Percentiles rank a stretch among this genome's conserved stretches.
Conservation (phyloP, 1,140 invertebrate species). For the Portunus trituberculatus region DNA sequence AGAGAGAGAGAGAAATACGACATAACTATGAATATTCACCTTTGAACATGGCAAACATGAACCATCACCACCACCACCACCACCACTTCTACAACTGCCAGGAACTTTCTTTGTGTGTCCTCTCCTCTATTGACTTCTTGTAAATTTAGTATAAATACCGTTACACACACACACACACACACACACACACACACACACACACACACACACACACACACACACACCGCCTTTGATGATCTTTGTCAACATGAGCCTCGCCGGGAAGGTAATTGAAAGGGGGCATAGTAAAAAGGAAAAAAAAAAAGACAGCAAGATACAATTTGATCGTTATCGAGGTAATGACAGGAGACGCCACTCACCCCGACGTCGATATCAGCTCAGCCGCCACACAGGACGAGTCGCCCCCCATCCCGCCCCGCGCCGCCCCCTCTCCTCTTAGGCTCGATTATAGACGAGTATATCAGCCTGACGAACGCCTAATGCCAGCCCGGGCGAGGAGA, state of each 20-base stretch:
- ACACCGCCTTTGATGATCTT: conserved; percentile 13
- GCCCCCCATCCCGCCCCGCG: not conserved
- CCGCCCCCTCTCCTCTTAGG: not conserved
- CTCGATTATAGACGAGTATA: not conserved
- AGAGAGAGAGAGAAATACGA: too few relatives aligned
- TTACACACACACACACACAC: conserved; percentile 7
- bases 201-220: not conserved
- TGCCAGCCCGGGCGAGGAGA: not conserved
- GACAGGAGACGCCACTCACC: conserved; percentile 16
- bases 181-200: conserved; percentile 20
- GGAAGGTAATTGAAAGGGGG: conserved; percentile 10
- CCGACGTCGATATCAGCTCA: not conserved
- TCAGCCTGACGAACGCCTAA: not conserved
- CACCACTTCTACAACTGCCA: not conserved
- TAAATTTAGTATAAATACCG: not conserved
- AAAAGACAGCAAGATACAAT: not conserved
- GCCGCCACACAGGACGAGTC: not conserved
- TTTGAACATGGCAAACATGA: not conserved
- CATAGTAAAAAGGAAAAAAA: not conserved
- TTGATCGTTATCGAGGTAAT: conserved; percentile 4
- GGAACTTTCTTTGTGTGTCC: not conserved
- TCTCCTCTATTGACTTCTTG: not conserved
- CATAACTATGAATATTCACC: not conserved
- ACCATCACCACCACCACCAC: not conserved
- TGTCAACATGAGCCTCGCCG: not conserved